Evolutionary conservation across 2,113 vertebrate species (phyloP).

Genomic region (Onychorhynchus coronatus): DNA sequence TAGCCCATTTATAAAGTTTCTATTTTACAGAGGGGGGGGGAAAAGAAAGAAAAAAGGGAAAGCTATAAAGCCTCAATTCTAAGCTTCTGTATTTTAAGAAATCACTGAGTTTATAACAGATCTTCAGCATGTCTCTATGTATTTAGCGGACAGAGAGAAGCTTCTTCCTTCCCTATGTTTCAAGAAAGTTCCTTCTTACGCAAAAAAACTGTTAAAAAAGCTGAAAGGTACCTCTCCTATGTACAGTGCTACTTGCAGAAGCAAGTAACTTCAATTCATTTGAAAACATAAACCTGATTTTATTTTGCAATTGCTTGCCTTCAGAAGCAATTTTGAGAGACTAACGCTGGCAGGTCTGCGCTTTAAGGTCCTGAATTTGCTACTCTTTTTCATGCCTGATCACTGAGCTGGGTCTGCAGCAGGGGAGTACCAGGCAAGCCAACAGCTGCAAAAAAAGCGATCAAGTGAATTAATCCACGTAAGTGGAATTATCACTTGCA

Average conservation of each 20-base stretch:
- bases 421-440: constrained; percentile 24
- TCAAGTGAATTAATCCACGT: not conserved
- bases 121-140: not conserved
- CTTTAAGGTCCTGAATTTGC: constrained; percentile 30
- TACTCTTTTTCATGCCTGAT: not conserved
- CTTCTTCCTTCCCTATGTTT: not conserved
- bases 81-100: constrained; percentile 21
- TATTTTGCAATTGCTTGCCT: not conserved
- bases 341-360: not conserved
- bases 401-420: not conserved
- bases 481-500: not conserved
- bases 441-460: not conserved
- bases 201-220: not conserved
- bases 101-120: not conserved
- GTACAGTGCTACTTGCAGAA: not conserved
- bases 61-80: constrained; percentile 6
- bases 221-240: not conserved
- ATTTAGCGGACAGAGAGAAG: not conserved
- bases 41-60: not conserved
- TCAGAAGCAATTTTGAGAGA: constrained; percentile 22
- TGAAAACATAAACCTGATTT: constrained; percentile 26
- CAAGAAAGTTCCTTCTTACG: not conserved
- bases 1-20: constrained; percentile 69
- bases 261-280: not conserved
- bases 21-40: not conserved